Base-by-base conservation (phyloP, 2,797 vertebrate species). In the Salmo trutta region DNA sequence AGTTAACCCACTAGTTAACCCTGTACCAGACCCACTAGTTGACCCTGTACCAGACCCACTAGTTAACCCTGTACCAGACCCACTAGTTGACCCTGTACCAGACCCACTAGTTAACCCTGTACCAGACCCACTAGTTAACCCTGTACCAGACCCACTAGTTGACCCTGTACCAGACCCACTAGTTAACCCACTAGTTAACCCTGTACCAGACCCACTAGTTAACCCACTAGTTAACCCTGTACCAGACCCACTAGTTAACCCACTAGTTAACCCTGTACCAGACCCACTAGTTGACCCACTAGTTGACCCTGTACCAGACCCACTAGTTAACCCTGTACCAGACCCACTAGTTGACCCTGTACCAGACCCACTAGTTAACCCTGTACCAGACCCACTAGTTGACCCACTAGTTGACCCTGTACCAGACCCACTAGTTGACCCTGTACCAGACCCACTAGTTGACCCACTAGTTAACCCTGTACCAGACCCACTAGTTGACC, bases 231-330 rank as follows among this genome's bases (percentile, higher is more conserved):
- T 29, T 29, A 1, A 29, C 29, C 1, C 29, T 29, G 29, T 29
- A 29, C 29, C 29, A 29, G 65, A 69, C 79, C 75, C 54, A 51
- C 73, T 53, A 77, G 75, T 51, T 83, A n/a, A n/a, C n/a, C n/a
- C n/a, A n/a, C n/a, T n/a, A n/a, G n/a, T n/a, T n/a, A 5, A 3
- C 17, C 8, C 8, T 77, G 77, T 29, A 29, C 29, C 29, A 29
- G 29, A 29, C 29, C 29, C 29, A 29, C 29, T 29, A 29, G 29
- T 29, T 29, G 1, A 29, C n/a, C n/a, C n/a, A n/a, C n/a, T n/a
- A n/a, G n/a, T n/a, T n/a, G n/a, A n/a, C 29, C 1, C 29, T 29
- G 29, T 29, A 29, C 29, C 29, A 29, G 65, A 24, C 24, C 24
- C 24, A 24, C 24, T 24, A 24, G 24, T 24, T 24, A 1, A n/a